Evolutionary conservation across 2,797 vertebrate genomes (phyloP).

Genomic region (Mastacembelus armatus): DNA sequence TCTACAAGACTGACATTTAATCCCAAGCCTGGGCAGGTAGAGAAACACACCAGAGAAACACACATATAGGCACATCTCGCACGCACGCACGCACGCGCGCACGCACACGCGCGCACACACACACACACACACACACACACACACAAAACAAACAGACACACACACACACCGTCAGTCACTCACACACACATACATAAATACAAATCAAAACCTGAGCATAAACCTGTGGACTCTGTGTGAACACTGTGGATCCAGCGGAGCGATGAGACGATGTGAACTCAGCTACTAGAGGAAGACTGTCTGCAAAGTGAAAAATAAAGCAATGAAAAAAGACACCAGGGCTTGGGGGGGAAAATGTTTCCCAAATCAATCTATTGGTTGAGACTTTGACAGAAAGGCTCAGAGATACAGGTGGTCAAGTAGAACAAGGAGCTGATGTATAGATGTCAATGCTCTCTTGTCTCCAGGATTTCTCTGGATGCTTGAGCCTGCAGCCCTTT

Average conservation of each 20-base stretch:
- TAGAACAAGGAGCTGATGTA: conserved; percentile 65
- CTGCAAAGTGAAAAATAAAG: conserved; percentile 46
- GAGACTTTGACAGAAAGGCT: conserved; percentile 61
- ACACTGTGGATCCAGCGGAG: conserved; percentile 33
- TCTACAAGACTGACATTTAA: conserved; percentile 85
- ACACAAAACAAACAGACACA: conserved; percentile 38
- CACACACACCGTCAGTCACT: conserved; percentile 2
- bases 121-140: conserved; percentile 23
- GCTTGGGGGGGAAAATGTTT: conserved; percentile 44
- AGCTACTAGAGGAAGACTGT: conserved; percentile 11
- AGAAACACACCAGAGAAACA: conserved; percentile 30
- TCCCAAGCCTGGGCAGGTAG: conserved; percentile 76
- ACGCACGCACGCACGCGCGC: no score
- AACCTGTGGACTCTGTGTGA: conserved; percentile 27
- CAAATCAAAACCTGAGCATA: conserved; percentile 31
- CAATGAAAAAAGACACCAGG: conserved; percentile 28
- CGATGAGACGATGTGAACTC: conserved; percentile 37
- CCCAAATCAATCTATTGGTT: conserved; percentile 42
- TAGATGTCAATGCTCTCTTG: conserved; percentile 27
- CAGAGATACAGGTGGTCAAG: conserved; percentile 65
- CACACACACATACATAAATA: conserved; percentile 27
- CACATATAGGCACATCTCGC: conserved; percentile 41
- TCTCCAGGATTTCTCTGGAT: conserved; percentile 15
- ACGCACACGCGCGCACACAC: conserved; percentile 42
- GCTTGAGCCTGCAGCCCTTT: conserved; percentile 11